phyloP scores from a whole-genome alignment of 2,113 vertebrate species.

The Rhinogobius similis region DNA sequence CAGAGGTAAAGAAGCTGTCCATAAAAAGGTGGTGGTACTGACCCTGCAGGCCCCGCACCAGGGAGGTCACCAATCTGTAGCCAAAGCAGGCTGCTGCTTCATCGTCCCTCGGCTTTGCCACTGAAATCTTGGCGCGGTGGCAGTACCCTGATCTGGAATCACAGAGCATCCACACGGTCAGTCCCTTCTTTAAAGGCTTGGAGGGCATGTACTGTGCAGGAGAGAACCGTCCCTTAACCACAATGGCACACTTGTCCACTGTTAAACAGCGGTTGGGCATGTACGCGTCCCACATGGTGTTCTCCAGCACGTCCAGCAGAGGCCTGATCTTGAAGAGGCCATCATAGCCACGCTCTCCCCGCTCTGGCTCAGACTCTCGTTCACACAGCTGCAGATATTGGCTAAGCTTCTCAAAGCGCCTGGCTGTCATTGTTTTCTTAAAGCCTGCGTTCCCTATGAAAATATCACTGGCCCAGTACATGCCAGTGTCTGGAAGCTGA shows the following conservation, averaged over 20 bases:
- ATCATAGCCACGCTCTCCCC: conserved; percentile 79
- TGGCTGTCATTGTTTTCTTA: conserved; percentile 82
- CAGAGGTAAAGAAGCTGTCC: conserved; percentile 83
- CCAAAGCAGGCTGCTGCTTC: conserved; percentile 55
- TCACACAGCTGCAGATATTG: conserved; percentile 82
- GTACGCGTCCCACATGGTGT: conserved; percentile 82
- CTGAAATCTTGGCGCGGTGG: conserved; percentile 76
- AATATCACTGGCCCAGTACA: conserved; percentile 85
- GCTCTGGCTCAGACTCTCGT: conserved; percentile 73
- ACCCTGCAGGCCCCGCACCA: conserved; percentile 78
- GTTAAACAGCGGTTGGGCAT: conserved; percentile 80
- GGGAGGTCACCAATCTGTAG: conserved; percentile 73
- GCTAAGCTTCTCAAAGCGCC: conserved; percentile 81
- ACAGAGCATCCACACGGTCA: conserved; percentile 84
- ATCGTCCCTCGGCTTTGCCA: conserved; percentile 72
- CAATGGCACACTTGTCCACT: conserved; percentile 76
- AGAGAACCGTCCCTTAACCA: conserved; percentile 76
- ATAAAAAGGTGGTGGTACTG: conserved; percentile 81
- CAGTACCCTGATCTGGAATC: conserved; percentile 83
- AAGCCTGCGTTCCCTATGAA: conserved; percentile 83
- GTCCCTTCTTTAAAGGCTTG: conserved; percentile 78
- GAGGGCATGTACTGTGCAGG: conserved; percentile 81
- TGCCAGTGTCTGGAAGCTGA: conserved; percentile 80
- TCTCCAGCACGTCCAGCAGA: conserved; percentile 79
- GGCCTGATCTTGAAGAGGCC: conserved; percentile 81